Base-by-base conservation (phyloP, 2,888 invertebrate genomes). In the Pseudococcus longispinus region DNA sequence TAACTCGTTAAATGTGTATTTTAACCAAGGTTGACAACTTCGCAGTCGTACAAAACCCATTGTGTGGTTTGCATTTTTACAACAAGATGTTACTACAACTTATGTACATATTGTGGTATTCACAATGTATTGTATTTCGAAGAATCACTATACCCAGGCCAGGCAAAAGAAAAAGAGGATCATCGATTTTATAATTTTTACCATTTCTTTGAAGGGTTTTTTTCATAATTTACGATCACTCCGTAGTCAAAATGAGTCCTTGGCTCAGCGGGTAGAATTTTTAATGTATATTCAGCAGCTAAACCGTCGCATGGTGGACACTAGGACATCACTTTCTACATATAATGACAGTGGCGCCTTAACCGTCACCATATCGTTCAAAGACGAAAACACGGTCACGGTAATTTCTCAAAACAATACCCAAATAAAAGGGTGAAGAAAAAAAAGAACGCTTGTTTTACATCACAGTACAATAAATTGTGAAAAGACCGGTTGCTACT, bases 331-430 rank as follows among this genome's bases (percentile, higher is more conserved):
- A 42, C 42, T 80, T 80, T 42, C 37, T 80, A 60, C 37, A 4
- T 37, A 1, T 65, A 42, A 42, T 20, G 77, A 32, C 42, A 32
- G 32, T 74, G 74, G 74, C 29, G 74, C 74, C 74, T 74, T 8
- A 2, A 23, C 20, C 42, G 77, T 42, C 20, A 80, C 77, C 26
- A 13, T 11, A 70, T 32, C 70, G 29, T 29, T 60, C 2, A 13
- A n/a, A 60, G 74, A 74, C 74, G 32, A 74, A 74, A 37, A 74
- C 74, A 42, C 29, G 42, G 77, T 80, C 77, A 80, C 77, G 42
- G 77, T 80, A 80, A 80, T 80, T 80, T 80, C 42, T 80, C 77
- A 42, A 80, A 80, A 80, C 77, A 80, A 80, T 80, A 11, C 42
- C 5, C 42, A 42, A 74, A 74, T 74, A 80, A 80, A 80, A 80